Percentiles rank a stretch among this genome's conserved stretches.
phyloP scores from a whole-genome alignment of 2,888 invertebrate species.

The Epinotia brunnichana region DNA sequence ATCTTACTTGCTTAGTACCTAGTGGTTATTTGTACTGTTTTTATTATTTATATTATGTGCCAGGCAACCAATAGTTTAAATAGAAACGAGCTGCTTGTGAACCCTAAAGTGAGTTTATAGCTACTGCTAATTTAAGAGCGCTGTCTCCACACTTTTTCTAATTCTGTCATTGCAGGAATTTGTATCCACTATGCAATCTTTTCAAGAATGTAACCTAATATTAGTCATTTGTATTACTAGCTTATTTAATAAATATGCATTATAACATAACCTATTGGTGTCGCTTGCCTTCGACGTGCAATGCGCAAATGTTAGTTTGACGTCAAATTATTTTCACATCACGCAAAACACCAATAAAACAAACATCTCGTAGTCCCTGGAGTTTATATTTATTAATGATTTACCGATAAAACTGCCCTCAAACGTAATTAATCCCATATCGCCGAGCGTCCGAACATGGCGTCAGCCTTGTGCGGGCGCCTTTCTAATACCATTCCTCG shows the following conservation, averaged over 20 bases:
- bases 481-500: constrained; percentile 42
- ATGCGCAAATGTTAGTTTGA: background rate
- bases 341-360: background rate
- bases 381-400: constrained; percentile 21
- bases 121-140: background rate
- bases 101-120: background rate
- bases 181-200: no score
- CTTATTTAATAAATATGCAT: no score
- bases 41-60: no score
- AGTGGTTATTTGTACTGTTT: background rate
- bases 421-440: constrained; percentile 35
- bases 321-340: background rate
- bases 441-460: constrained; percentile 29
- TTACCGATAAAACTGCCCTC: constrained; percentile 28
- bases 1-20: background rate
- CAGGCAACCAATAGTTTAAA: background rate
- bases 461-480: constrained; percentile 34
- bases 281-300: background rate
- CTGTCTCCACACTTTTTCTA: background rate
- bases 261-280: no score
- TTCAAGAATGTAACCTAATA: no score
- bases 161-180: no score
- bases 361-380: background rate
- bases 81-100: background rate
- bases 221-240: no score